Conservation (phyloP, 2,113 vertebrate species). For the Axis porcinus region DNA sequence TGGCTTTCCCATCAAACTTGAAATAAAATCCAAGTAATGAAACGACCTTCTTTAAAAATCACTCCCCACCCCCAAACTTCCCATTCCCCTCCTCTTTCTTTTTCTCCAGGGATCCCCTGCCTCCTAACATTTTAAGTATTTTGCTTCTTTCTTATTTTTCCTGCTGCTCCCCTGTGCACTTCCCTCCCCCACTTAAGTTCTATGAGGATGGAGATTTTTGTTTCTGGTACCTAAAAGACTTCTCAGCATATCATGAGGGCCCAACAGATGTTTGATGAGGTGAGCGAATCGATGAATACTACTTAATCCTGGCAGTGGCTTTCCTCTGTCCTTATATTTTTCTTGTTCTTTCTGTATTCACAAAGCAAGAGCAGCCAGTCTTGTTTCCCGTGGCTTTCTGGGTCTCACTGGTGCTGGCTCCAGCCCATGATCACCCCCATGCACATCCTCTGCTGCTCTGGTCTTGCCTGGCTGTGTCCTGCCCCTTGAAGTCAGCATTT, state of each 20-base stretch:
- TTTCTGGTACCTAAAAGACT: neutral
- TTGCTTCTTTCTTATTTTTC: neutral
- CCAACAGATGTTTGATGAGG: neutral
- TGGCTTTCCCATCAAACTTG: neutral
- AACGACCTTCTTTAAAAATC: neutral
- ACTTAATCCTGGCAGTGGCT: neutral
- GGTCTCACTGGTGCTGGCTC: accelerated
- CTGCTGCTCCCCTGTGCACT: neutral
- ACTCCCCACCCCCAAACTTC: neutral
- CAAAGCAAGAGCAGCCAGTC: neutral
- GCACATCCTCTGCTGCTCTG: neutral
- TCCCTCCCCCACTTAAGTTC: neutral
- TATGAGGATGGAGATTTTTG: neutral
- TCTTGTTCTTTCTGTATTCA: neutral
- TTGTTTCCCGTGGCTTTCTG: neutral
- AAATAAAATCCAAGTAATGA: neutral
- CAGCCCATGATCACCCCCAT: accelerated
- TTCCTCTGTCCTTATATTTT: neutral
- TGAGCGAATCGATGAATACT: neutral
- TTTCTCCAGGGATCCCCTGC: neutral
- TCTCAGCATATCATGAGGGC: neutral
- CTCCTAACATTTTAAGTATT: neutral
- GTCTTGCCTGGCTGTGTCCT: neutral
- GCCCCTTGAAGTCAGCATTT: neutral
- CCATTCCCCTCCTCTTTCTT: neutral